Conservation (phyloP, 2,113 vertebrate genomes). For the Butorides virescens region DNA sequence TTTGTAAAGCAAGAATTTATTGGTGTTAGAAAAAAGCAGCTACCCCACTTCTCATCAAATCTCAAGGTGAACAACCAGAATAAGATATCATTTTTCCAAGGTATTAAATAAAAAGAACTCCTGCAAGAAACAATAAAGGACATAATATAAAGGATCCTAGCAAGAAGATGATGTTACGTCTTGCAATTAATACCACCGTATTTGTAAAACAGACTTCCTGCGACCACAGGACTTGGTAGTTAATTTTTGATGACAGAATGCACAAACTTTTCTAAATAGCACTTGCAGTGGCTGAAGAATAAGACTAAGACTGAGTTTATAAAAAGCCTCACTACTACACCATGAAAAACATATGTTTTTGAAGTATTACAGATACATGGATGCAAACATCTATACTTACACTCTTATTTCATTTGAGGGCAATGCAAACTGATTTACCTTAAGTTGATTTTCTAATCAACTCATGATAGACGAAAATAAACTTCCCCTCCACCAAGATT, state of each 20-base stretch:
- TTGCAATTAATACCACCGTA: neutral
- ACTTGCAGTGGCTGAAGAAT: neutral
- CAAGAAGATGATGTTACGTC: neutral
- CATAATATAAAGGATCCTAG: neutral
- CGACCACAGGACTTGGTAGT: neutral
- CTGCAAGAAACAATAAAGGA: neutral
- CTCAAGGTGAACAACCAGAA: conserved; percentile 19
- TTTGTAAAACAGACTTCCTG: neutral
- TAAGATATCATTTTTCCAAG: neutral
- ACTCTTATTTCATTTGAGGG: neutral
- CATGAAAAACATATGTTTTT: neutral
- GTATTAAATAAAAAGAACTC: neutral
- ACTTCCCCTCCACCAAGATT: neutral
- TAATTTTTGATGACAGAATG: neutral
- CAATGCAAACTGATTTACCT: neutral
- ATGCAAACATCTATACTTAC: neutral
- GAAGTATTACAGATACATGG: neutral
- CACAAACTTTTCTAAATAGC: neutral
- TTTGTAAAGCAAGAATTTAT: neutral
- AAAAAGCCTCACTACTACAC: neutral
- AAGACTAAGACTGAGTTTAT: neutral
- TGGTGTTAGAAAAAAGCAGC: neutral
- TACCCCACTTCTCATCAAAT: neutral
- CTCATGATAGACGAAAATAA: neutral
- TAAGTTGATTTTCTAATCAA: neutral